Evolutionary conservation across 2,797 vertebrate species (phyloP).

Genomic region (Acanthurus lineatus): DNA sequence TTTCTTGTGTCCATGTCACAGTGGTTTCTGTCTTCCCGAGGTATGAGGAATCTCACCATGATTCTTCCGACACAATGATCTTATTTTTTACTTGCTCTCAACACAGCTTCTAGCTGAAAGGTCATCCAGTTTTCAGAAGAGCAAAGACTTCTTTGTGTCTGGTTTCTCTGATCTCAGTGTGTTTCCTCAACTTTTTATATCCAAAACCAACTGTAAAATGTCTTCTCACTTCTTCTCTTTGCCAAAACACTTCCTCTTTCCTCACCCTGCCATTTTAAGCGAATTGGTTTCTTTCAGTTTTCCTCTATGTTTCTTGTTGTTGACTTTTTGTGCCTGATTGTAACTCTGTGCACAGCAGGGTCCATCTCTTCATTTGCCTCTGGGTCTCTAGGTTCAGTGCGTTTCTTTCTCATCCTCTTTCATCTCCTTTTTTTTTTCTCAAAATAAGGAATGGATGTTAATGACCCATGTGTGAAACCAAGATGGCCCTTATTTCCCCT

Average conservation of each 20-base stretch:
- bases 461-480: constrained; percentile 53
- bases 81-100: constrained; percentile 42
- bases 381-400: constrained; percentile 44
- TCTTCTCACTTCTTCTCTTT: constrained; percentile 22
- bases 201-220: constrained; percentile 46
- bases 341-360: constrained; percentile 47
- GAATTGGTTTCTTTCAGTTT: constrained; percentile 44
- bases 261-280: constrained; percentile 23
- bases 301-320: constrained; percentile 33
- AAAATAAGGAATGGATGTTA: constrained; percentile 53
- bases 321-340: constrained; percentile 35
- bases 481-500: constrained; percentile 45
- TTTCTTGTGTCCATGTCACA: constrained; percentile 49
- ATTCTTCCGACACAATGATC: constrained; percentile 45
- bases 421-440: constrained; percentile 44
- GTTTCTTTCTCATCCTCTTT: constrained; percentile 45
- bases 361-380: constrained; percentile 48
- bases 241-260: constrained; percentile 28
- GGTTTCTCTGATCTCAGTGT: constrained; percentile 31
- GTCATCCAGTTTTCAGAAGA: constrained; percentile 54
- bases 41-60: constrained; percentile 58
- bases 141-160: constrained; percentile 43
- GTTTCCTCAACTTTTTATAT: constrained; percentile 49
- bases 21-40: constrained; percentile 46
- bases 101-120: constrained; percentile 53